phyloP scores from a whole-genome alignment of 2,113 vertebrate species.

The Ageneiosus marmoratus region DNA sequence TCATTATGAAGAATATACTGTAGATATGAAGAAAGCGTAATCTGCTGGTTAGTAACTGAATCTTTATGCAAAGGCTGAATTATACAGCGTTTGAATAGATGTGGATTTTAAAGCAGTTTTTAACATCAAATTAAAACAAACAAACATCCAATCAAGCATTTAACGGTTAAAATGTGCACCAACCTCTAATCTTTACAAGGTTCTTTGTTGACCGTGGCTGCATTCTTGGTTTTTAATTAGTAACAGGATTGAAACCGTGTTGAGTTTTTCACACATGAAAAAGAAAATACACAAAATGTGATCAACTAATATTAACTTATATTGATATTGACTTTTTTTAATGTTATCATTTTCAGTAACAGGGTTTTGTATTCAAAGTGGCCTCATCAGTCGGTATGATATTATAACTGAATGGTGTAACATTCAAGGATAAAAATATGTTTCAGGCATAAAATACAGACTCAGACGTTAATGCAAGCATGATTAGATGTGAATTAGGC shows the following conservation, averaged over 20 bases:
- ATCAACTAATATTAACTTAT: not conserved
- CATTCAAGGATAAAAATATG: not conserved
- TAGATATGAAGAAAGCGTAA: not conserved
- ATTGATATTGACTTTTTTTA: too few relatives aligned
- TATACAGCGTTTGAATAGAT: not conserved
- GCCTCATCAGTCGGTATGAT: too few relatives aligned
- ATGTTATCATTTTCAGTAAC: too few relatives aligned
- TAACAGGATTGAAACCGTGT: not conserved
- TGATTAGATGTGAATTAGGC: too few relatives aligned
- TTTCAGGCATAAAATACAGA: not conserved
- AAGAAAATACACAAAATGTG: not conserved
- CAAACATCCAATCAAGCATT: not conserved
- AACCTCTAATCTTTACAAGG: not conserved
- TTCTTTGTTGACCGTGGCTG: not conserved
- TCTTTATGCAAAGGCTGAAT: not conserved
- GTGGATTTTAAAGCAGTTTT: not conserved
- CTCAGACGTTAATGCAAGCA: not conserved
- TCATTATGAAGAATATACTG: too few relatives aligned
- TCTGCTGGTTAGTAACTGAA: slow-evolving; percentile 7
- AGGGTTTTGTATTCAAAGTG: too few relatives aligned
- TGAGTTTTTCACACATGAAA: not conserved
- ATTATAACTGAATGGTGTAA: too few relatives aligned
- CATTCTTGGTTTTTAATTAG: not conserved
- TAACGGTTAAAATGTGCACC: not conserved
- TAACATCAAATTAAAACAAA: not conserved